phyloP scores from a whole-genome alignment of 2,113 vertebrate genomes.

The Ploceus nigricollis region DNA sequence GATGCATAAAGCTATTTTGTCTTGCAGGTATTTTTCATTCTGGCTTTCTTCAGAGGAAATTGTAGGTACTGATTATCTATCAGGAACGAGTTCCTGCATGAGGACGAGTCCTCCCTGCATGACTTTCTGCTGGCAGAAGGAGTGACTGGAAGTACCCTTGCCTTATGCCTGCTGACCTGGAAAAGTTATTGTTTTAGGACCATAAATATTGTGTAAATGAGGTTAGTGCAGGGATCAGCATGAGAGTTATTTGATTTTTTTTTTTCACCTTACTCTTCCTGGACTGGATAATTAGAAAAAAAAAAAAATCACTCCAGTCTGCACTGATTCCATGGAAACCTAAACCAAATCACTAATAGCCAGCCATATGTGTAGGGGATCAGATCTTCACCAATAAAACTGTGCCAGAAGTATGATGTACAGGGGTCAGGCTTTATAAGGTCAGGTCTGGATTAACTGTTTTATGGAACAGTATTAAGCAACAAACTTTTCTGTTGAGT shows the following conservation, averaged over 20 bases:
- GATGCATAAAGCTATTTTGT: not conserved
- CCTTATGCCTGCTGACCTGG: not conserved
- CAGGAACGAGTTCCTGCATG: not conserved
- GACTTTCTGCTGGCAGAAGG: not conserved
- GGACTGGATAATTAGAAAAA: not conserved
- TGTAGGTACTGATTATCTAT: not conserved
- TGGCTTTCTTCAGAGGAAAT: not conserved
- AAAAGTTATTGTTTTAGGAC: not conserved
- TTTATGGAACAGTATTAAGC: slow-evolving; percentile 8
- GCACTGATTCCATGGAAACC: not conserved
- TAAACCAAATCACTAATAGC: not conserved
- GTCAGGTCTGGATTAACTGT: slow-evolving; percentile 38
- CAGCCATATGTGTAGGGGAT: not conserved
- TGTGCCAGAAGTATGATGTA: not conserved
- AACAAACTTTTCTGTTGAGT: not conserved
- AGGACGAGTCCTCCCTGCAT: not conserved
- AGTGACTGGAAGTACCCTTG: not conserved
- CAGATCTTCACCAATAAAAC: not conserved
- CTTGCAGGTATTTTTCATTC: not conserved
- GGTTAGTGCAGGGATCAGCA: not conserved
- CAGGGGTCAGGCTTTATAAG: not conserved
- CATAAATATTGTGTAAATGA: not conserved
- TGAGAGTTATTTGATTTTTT: not conserved
- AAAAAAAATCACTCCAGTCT: not conserved
- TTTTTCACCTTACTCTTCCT: not conserved